Evolutionary conservation across 2,797 vertebrate genomes (phyloP), one percentile per base, ranked within the genome.

Genomic region (Sebastolobus altivelis): DNA sequence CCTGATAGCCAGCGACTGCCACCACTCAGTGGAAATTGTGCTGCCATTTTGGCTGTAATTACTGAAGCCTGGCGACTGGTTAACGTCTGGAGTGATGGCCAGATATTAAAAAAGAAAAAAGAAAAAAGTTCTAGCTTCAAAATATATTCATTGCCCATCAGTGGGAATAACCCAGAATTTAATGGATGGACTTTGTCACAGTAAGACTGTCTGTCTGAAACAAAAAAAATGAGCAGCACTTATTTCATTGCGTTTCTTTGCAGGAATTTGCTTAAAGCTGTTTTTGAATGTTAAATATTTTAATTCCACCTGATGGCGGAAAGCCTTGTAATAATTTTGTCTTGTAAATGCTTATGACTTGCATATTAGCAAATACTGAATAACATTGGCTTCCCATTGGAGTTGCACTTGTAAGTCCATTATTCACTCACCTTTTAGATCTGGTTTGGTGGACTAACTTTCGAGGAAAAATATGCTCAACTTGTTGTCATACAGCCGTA

Each of bases 1-100:
- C 68, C 80, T 92, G 91, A 95, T 93, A 88, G 82, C 81, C 79
- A 81, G 63, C 84, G 93, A 91, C 94, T 92, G 79, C 87, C 80
- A 76, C 81, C 87, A 84, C 87, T 89, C 85, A 71, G 77, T 84
- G 79, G 80, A 89, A 91, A 91, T 77, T 78, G 71, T 75, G 65
- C 60, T 52, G 16, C 79, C 65, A 79, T 80, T 86, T 87, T 87
- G 61, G 46, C 63, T 83, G 77, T 82, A 89, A 90, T 86, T 88
- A 90, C 79, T 82, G 54, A 61, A 84, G 88, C 63, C 52, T 86
- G 71, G 68, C 35, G 18, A 69, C 43, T 71, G 83, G 76, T 83
- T 91, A 81, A 82, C 77, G 80, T 79, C 75, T 83, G 6, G 35
- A 85, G 62, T 86, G 70, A 79, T 74, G 29, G 61, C 46, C 60